Evolutionary conservation across 2,888 invertebrate genomes (phyloP).

Genomic region (Lamproptera curius): DNA sequence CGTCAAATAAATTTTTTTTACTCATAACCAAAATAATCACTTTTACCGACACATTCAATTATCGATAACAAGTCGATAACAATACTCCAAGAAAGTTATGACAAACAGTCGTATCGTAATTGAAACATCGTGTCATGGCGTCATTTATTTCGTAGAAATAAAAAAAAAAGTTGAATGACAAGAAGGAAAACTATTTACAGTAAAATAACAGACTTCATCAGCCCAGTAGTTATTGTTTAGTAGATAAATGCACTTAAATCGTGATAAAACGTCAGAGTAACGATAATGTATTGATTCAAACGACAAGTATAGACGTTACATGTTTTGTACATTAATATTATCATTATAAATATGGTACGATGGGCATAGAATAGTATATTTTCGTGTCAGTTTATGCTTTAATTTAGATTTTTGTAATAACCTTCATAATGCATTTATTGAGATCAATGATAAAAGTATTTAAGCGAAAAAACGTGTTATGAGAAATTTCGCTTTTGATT

Average conservation of each 20-base stretch:
- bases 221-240: slow-evolving; percentile 17
- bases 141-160: background rate
- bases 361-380: no score
- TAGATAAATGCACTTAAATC: slow-evolving; percentile 23
- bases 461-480: no score
- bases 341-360: no score
- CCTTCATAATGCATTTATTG: no score
- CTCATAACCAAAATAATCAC: background rate
- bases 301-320: slow-evolving; percentile 11
- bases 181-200: slow-evolving; percentile 19
- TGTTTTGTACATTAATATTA: slow-evolving; percentile 20
- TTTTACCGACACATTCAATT: background rate
- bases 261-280: slow-evolving; percentile 17
- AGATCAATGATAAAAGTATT: no score
- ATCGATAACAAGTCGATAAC: background rate
- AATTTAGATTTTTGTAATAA: no score
- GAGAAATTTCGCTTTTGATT: no score
- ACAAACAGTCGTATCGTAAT: background rate
- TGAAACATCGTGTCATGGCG: background rate
- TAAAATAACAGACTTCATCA: slow-evolving; percentile 7
- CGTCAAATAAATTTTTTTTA: background rate
- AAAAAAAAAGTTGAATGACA: background rate
- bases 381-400: no score
- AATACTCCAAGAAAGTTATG: background rate
- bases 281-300: slow-evolving; percentile 23